Percentiles rank a stretch among this genome's conserved stretches.
phyloP scores from a whole-genome alignment of 1,140 invertebrate genomes.

The Agrilus planipennis region DNA sequence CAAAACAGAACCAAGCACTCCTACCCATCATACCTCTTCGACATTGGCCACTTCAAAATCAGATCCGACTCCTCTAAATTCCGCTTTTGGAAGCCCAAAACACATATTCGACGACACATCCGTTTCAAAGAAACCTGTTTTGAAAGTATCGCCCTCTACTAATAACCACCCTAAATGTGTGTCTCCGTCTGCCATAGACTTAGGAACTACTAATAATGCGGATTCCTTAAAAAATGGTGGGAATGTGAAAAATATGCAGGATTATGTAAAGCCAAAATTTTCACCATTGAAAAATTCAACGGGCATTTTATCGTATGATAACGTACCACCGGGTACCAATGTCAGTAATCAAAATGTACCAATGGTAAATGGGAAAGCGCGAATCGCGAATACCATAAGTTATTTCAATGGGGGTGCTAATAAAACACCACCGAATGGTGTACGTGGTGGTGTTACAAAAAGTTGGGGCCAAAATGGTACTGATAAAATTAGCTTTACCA shows the following conservation, averaged over 20 bases:
- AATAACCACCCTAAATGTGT: conserved; percentile 15
- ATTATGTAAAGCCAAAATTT: conserved; percentile 54
- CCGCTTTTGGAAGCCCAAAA: conserved; percentile 26
- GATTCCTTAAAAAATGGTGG: conserved; percentile 34
- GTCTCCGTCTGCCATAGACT: conserved; percentile 12
- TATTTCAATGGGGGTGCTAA: conserved; percentile 40
- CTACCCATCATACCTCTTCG: conserved; percentile 27
- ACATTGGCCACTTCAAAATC: conserved; percentile 31
- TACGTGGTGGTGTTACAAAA: conserved; percentile 37
- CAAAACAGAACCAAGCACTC: conserved; percentile 34
- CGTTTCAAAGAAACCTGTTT: conserved; percentile 39
- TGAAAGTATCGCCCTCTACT: conserved; percentile 46
- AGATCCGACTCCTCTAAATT: conserved; percentile 32
- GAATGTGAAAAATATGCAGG: conserved; percentile 30
- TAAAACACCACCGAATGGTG: conserved; percentile 14
- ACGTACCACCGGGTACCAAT: conserved; percentile 26
- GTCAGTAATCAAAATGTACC: conserved; percentile 1
- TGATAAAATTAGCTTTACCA: conserved; percentile 80
- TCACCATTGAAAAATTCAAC: conserved; percentile 49
- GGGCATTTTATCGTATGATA: conserved; percentile 39
- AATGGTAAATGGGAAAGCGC: conserved; percentile 19
- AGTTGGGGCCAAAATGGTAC: conserved; percentile 57
- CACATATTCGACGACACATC: conserved; percentile 29
- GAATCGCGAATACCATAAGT: conserved; percentile 42
- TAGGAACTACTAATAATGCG: conserved; percentile 32